Percentiles rank a stretch among this genome's conserved stretches.
Evolutionary conservation across 2,113 vertebrate species (phyloP).

Genomic region (Agapornis roseicollis): DNA sequence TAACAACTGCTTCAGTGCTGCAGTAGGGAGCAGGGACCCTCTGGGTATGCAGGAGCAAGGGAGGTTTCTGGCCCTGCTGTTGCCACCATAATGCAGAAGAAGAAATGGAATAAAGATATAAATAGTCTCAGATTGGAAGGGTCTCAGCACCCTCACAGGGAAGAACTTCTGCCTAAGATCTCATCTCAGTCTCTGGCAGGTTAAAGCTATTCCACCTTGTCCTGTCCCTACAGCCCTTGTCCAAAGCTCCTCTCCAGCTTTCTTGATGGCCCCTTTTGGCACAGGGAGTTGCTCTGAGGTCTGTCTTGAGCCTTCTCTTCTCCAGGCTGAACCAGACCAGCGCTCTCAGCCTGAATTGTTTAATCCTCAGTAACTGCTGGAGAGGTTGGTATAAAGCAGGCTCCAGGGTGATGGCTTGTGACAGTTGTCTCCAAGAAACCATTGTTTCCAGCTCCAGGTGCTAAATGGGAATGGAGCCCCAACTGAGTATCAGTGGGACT

Average conservation of each 20-base stretch:
- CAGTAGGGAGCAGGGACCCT: neutral
- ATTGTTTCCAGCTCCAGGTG: neutral
- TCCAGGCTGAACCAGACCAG: neutral
- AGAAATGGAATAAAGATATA: neutral
- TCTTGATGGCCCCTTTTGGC: neutral
- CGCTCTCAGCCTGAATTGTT: neutral
- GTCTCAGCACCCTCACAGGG: neutral
- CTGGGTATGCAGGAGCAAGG: neutral
- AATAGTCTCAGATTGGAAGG: neutral
- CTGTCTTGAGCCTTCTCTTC: neutral
- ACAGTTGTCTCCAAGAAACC: neutral
- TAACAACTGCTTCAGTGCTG: neutral
- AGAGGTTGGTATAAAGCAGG: neutral
- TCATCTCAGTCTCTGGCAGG: neutral
- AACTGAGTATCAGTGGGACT: neutral
- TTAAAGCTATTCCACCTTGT: neutral
- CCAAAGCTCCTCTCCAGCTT: neutral
- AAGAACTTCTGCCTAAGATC: neutral
- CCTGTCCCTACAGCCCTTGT: neutral
- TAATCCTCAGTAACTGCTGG: neutral
- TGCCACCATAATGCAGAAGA: neutral
- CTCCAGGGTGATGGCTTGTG: neutral
- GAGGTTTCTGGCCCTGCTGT: neutral
- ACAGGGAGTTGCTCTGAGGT: neutral
- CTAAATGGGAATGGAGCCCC: neutral